phyloP scores from a whole-genome alignment of 2,113 vertebrate genomes.

The Trochalopteron elliotii region DNA sequence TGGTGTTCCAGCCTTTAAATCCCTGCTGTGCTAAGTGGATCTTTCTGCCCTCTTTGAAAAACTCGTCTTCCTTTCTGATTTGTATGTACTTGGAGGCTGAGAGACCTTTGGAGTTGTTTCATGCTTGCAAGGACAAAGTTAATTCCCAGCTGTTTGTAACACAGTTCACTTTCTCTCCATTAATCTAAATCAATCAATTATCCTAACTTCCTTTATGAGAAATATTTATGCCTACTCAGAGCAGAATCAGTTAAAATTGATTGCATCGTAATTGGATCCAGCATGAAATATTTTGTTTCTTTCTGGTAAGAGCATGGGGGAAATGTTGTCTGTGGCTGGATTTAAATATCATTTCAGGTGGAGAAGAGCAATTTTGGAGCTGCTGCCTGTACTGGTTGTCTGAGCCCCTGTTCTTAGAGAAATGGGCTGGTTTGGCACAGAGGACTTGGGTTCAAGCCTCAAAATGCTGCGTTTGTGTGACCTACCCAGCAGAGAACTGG shows the following conservation, averaged over 20 bases:
- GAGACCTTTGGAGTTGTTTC: background rate
- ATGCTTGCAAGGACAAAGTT: background rate
- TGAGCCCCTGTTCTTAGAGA: background rate
- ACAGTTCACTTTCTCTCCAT: background rate
- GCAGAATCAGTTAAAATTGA: slow-evolving; percentile 23
- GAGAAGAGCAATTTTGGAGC: background rate
- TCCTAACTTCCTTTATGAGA: slow-evolving; percentile 13
- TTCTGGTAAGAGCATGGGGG: background rate
- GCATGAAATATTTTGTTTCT: background rate
- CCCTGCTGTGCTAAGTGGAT: background rate
- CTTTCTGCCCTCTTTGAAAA: background rate
- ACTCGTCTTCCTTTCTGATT: background rate
- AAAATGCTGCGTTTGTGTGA: background rate
- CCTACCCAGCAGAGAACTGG: background rate
- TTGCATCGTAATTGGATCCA: slow-evolving; percentile 1
- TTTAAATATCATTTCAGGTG: background rate
- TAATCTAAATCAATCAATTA: slow-evolving; percentile 31
- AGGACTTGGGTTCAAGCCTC: background rate
- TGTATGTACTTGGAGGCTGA: background rate
- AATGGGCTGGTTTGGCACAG: background rate
- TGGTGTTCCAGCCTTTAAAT: background rate
- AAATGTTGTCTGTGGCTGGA: background rate
- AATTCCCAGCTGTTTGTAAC: background rate
- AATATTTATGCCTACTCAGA: slow-evolving; percentile 24
- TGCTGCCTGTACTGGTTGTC: background rate